phyloP scores from a whole-genome alignment of 2,888 invertebrate genomes.

The Cephus pulcher region DNA sequence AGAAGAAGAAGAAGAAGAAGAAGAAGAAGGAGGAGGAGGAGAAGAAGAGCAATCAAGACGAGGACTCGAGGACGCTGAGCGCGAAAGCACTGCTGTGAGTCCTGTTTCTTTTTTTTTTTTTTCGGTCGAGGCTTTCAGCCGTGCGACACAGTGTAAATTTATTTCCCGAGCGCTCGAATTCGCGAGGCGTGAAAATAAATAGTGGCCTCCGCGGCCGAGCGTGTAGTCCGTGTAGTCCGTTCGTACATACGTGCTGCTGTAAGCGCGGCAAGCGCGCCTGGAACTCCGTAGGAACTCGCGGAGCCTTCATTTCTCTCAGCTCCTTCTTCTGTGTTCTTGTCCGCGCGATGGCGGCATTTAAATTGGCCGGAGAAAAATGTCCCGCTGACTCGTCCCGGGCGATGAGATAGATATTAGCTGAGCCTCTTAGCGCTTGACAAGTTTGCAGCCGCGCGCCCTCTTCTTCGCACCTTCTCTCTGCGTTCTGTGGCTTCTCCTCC shows the following conservation, averaged over 20 bases:
- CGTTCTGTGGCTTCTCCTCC: no score
- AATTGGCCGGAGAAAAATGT: conserved; percentile 43
- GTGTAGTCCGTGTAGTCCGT: not conserved
- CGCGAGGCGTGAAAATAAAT: conserved; percentile 22
- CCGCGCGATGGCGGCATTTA: conserved; percentile 25
- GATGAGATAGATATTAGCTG: conserved; percentile 27
- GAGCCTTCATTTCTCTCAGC: no score
- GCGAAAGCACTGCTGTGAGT: not conserved
- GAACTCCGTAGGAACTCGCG: not conserved
- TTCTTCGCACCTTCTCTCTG: no score
- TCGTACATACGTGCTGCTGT: no score
- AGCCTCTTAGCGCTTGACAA: conserved; percentile 5
- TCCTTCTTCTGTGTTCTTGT: no score
- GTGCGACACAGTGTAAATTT: conserved; percentile 50
- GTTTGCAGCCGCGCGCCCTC: no score
- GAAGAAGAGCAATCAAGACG: no score
- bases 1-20: no score
- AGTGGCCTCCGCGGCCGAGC: not conserved
- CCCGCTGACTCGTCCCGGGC: not conserved
- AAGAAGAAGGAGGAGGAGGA: no score
- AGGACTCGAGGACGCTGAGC: no score
- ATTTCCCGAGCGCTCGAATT: conserved; percentile 42
- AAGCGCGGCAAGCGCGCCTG: not conserved
- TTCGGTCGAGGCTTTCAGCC: conserved; percentile 39
- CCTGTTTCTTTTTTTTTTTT: conserved; percentile 41